These are phyloP conservation scores for Verasper variegatus DNA, from an alignment of 2,113 vertebrate species.

Conservation along the genomic window DNA sequence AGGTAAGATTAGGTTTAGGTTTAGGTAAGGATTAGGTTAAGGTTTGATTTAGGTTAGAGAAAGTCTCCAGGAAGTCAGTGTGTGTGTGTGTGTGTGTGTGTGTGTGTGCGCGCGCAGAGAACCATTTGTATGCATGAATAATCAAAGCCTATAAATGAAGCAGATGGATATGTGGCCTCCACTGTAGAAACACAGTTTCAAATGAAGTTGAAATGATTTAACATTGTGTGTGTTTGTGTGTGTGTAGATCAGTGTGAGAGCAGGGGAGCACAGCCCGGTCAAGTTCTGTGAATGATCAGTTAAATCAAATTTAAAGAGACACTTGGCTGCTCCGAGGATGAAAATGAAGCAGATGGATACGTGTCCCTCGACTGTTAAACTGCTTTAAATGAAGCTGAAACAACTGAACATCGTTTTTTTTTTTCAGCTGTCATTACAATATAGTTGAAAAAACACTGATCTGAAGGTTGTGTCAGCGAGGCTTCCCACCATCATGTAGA, in stretches of 20 bases:
- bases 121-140: constrained; percentile 26
- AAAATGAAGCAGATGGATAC: constrained; percentile 65
- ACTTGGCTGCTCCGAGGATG: constrained; percentile 46
- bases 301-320: constrained; percentile 66
- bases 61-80: no score
- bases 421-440: constrained; percentile 24
- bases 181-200: constrained; percentile 22
- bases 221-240: constrained; percentile 16
- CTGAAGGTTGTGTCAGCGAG: constrained; percentile 30
- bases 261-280: constrained; percentile 28
- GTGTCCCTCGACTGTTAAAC: constrained; percentile 47
- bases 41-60: no score
- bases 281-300: constrained; percentile 49
- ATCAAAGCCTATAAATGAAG: constrained; percentile 43
- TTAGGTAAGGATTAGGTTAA: no score
- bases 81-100: no score
- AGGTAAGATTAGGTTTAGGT: no score
- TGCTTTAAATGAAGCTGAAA: constrained; percentile 53
- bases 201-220: constrained; percentile 57
- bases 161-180: constrained; percentile 50
- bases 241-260: constrained; percentile 33
- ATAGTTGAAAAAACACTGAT: constrained; percentile 23
- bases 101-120: not conserved
- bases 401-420: constrained; percentile 33
- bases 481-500: constrained; percentile 4